These are phyloP conservation scores for Atta texana DNA, from an alignment of 1,140 invertebrate genomes.

Conservation along the genomic window DNA sequence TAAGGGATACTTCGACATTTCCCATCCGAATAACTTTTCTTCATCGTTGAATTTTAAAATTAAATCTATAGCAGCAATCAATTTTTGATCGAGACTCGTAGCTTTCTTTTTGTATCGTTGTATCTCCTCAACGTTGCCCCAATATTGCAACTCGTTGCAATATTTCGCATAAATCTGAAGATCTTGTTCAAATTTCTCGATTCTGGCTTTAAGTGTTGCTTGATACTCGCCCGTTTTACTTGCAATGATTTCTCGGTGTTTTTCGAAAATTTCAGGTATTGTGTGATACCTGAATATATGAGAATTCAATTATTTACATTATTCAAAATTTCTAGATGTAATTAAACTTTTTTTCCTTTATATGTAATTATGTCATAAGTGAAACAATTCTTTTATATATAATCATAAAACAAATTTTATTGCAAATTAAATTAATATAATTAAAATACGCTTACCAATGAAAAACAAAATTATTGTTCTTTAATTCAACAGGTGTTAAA, in stretches of 20 bases:
- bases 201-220: conserved; percentile 90
- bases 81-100: conserved; percentile 89
- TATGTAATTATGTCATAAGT: neutral
- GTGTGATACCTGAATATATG: conserved; percentile 87
- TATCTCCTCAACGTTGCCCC: conserved; percentile 95
- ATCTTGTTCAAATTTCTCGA: conserved; percentile 92
- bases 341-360: neutral
- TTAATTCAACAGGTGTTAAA: conserved; percentile 93
- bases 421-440: conserved; percentile 12
- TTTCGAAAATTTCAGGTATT: conserved; percentile 93
- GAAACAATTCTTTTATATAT: neutral
- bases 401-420: neutral
- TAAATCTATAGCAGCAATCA: conserved; percentile 90
- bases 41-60: conserved; percentile 97
- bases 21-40: conserved; percentile 96
- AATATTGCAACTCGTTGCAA: conserved; percentile 94
- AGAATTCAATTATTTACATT: conserved; percentile 11
- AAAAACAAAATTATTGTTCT: conserved; percentile 94
- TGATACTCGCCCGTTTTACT: conserved; percentile 96
- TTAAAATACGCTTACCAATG: conserved; percentile 88
- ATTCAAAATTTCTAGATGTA: neutral
- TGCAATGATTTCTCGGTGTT: conserved; percentile 92
- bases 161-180: conserved; percentile 93
- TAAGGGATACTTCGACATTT: conserved; percentile 95
- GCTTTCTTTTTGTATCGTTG: conserved; percentile 94